Conservation (phyloP, 2,797 vertebrate genomes). For the Gymnothorax javanicus region DNA sequence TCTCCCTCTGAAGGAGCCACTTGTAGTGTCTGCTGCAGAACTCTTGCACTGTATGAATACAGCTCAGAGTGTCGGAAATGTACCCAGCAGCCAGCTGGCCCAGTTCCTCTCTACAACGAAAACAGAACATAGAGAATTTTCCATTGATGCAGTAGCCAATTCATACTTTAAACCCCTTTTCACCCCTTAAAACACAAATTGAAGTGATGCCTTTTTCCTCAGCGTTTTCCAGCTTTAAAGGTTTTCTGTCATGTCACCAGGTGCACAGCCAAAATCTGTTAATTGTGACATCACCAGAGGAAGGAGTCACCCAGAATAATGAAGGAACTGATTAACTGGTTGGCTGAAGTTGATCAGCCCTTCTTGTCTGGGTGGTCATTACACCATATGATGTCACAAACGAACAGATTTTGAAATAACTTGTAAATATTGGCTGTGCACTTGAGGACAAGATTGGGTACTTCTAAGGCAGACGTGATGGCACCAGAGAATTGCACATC, state of each 20-base stretch:
- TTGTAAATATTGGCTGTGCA: too few relatives aligned
- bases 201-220: too few relatives aligned
- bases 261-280: too few relatives aligned
- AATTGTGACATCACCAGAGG: too few relatives aligned
- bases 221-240: too few relatives aligned
- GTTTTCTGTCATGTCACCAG: neutral
- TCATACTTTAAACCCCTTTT: neutral
- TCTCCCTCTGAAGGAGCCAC: slow-evolving; percentile 60
- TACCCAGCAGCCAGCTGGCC: slow-evolving; percentile 53
- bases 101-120: slow-evolving; percentile 53
- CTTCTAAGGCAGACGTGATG: neutral
- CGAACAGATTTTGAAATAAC: slow-evolving; percentile 23
- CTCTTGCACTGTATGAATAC: slow-evolving; percentile 49
- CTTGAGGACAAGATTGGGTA: too few relatives aligned
- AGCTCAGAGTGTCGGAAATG: slow-evolving; percentile 53
- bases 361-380: too few relatives aligned
- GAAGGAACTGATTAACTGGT: too few relatives aligned
- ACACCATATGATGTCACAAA: too few relatives aligned
- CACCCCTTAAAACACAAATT: too few relatives aligned
- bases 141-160: slow-evolving; percentile 26
- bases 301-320: too few relatives aligned
- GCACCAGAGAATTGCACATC: neutral
- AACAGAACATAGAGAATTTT: neutral
- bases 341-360: too few relatives aligned
- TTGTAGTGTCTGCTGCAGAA: slow-evolving; percentile 53